These are phyloP conservation scores for Alethe castanea DNA, from an alignment of 2,113 vertebrate species.

Conservation along the genomic window DNA sequence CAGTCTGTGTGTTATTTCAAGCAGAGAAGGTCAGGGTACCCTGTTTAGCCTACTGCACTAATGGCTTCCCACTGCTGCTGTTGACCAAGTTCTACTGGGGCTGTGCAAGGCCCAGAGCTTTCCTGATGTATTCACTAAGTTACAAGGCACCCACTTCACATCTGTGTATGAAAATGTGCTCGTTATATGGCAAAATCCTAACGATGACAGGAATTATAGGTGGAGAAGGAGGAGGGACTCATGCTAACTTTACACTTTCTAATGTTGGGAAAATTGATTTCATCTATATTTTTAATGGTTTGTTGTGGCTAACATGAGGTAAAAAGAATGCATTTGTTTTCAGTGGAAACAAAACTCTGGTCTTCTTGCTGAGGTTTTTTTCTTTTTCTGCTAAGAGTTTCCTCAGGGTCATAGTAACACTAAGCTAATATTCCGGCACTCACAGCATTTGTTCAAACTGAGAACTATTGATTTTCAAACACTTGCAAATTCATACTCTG, in stretches of 20 bases:
- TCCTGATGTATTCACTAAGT: neutral
- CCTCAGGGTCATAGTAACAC: neutral
- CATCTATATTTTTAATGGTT: neutral
- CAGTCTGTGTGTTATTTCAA: neutral
- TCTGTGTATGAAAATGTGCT: neutral
- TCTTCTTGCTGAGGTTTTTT: neutral
- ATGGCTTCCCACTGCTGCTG: neutral
- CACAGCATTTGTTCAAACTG: neutral
- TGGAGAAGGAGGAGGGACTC: neutral
- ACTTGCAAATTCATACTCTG: neutral
- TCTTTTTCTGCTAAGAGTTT: neutral
- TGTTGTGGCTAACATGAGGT: neutral
- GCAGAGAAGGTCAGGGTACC: neutral
- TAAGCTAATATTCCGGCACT: neutral
- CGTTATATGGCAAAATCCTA: fast-evolving
- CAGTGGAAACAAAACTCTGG: neutral
- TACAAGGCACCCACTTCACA: neutral
- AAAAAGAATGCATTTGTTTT: neutral
- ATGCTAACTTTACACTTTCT: neutral
- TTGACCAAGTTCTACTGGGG: neutral
- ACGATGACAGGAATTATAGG: neutral
- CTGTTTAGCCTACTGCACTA: neutral
- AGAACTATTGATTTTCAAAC: neutral
- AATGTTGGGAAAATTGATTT: neutral
- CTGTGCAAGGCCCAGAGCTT: neutral